These are phyloP conservation scores for Aurelia coerulea DNA, from an alignment of 30 jellyfish, hydroid and myxozoan species.

Conservation along the genomic window DNA sequence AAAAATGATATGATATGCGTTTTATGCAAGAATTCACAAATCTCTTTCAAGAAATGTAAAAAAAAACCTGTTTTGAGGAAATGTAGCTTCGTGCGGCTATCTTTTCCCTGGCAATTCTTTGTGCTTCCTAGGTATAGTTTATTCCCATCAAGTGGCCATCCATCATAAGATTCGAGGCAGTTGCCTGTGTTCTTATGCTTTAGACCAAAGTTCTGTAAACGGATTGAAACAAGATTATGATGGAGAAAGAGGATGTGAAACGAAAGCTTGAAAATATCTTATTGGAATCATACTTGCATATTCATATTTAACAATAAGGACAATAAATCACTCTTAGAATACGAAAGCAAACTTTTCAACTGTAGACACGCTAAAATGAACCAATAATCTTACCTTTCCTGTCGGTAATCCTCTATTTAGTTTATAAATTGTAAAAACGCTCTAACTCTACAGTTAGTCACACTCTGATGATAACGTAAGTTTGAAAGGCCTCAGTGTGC, in stretches of 20 bases:
- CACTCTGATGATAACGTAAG: too few species aligned
- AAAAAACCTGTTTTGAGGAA: conserved; percentile 28
- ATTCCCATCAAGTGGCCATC: conserved; percentile 33
- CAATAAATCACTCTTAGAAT: too few species aligned
- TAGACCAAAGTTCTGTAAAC: conserved; percentile 38
- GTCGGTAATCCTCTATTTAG: too few species aligned
- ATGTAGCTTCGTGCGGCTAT: conserved; percentile 34
- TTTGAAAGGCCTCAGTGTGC: too few species aligned
- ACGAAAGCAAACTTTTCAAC: too few species aligned
- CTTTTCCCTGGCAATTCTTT: conserved; percentile 18
- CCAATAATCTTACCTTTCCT: too few species aligned
- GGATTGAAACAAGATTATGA: neutral
- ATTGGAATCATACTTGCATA: neutral
- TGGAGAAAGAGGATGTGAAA: neutral
- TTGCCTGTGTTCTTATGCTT: conserved; percentile 29
- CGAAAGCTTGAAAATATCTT: neutral
- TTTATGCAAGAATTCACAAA: too few species aligned
- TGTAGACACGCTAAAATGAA: too few species aligned
- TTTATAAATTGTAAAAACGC: too few species aligned
- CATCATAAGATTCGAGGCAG: conserved; percentile 43
- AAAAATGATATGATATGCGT: too few species aligned
- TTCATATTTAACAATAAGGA: too few species aligned
- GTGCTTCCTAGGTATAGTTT: conserved; percentile 28
- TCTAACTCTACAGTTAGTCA: too few species aligned
- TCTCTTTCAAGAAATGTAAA: neutral